Evolutionary conservation across 2,113 vertebrate species (phyloP), one percentile per base, ranked within the genome.

Genomic region (Sylvia atricapilla): DNA sequence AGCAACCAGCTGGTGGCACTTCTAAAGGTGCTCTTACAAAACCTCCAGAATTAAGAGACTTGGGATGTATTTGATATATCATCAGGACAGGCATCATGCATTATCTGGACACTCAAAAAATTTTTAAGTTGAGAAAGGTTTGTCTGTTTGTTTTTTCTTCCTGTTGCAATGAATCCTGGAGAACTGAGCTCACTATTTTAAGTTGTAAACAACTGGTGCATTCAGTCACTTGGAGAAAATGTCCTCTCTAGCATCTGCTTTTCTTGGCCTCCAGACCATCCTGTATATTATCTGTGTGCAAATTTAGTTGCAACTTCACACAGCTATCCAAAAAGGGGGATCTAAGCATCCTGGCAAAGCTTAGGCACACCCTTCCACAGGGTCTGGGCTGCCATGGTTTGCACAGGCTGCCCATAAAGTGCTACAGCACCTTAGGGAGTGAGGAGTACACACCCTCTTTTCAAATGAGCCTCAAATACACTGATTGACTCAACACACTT

Each of bases 331-430:
- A 70, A 74, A 91, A 74, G 13, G 22, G 37, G 11, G 11, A 18
- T 31, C 37, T 83, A 47, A 84, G 37, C 41, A 76, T 73, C 35
- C 17, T 39, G 43, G 37, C 10, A 74, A 70, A 77, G 20, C 28
- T 73, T 52, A 41, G 47, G 10, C 13, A 10, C 31, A 47, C 9
- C 4, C 11, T 68, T 73, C 18, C 50, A 74, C 68, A 74, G 41
- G 5, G 50, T 19, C 35, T 2, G 2, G n/a, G 11, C 15, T 20
- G 30, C 11, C 2, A 2, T 5, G 59, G 39, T 25, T 21, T 15
- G 11, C 1, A 1, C 20, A 18, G 25, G 21, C 20, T 70, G 35
- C 60, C 59, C 55, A 20, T 4, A 33, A 77, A 86, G 31, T 55
- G 50, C 49, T 31, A 53, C 59, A 66, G 60, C 17, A 66, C 37